A percentile compares a stretch with the other conserved stretches of the same genome.
phyloP scores from a whole-genome alignment of 2,888 invertebrate species.

The Drosophila melanocephala region DNA sequence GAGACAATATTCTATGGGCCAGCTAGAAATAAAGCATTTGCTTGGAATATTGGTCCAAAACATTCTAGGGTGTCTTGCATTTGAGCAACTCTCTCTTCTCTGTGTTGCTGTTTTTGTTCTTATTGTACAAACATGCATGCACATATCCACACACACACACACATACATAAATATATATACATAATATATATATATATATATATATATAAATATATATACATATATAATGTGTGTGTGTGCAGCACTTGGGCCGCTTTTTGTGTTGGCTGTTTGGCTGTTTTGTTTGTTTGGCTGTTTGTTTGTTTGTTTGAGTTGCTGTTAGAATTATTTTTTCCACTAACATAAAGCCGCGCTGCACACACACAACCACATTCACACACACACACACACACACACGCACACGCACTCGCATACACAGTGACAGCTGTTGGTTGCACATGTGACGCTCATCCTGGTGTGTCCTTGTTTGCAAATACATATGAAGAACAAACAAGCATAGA shows the following conservation, averaged over 20 bases:
- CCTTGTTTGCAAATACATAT: constrained; percentile 78
- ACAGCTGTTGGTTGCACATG: constrained; percentile 55
- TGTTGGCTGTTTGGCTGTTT: constrained; percentile 74
- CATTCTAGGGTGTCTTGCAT: constrained; percentile 24
- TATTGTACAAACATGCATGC: neutral
- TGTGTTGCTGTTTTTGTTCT: constrained; percentile 19
- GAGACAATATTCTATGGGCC: neutral
- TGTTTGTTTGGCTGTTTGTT: constrained; percentile 74
- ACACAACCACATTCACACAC: constrained; percentile 42
- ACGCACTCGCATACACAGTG: constrained; percentile 9
- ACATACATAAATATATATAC: neutral
- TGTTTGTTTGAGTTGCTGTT: constrained; percentile 82
- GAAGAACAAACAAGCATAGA: constrained; percentile 79
- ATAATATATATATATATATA: neutral
- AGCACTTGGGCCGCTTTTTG: constrained; percentile 72
- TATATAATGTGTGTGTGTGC: neutral
- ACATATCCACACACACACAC: neutral
- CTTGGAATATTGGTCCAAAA: neutral
- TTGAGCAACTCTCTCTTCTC: neutral
- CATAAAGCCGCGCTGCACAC: constrained; percentile 71
- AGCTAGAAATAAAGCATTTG: neutral
- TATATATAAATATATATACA: neutral
- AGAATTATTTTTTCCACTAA: constrained; percentile 81
- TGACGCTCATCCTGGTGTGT: constrained; percentile 51
- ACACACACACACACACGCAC: constrained; percentile 5